These are phyloP conservation scores for Limnephilus lunatus DNA, from an alignment of 2,888 invertebrate species.

Conservation along the genomic window DNA sequence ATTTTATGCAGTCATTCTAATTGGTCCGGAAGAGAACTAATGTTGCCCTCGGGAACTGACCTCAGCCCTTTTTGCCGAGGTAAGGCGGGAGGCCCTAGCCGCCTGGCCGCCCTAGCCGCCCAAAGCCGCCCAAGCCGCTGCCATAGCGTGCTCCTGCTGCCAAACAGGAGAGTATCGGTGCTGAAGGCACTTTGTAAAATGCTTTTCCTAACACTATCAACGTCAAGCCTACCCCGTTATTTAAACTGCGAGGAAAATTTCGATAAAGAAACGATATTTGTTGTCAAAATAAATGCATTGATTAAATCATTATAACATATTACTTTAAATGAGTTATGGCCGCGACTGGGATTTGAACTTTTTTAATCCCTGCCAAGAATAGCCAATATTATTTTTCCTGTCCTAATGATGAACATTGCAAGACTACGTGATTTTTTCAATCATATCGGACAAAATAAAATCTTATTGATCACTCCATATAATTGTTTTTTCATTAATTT, in stretches of 20 bases:
- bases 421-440: neutral
- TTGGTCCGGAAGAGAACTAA: conserved; percentile 66
- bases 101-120: neutral
- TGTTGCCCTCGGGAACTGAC: conserved; percentile 61
- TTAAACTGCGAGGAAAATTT: neutral
- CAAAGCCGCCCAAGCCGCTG: neutral
- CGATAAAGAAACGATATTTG: neutral
- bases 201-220: neutral
- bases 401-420: too few relatives aligned
- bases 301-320: neutral
- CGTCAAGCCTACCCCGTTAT: neutral
- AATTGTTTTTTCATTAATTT: neutral
- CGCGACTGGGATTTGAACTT: neutral
- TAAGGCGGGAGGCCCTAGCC: conserved; percentile 10
- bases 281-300: neutral
- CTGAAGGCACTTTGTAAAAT: neutral
- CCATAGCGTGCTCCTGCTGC: neutral
- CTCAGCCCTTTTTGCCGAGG: conserved; percentile 60
- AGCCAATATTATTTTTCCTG: neutral
- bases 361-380: neutral
- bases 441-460: too few relatives aligned
- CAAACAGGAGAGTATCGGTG: neutral
- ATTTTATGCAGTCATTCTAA: conserved; percentile 66
- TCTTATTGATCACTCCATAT: neutral
- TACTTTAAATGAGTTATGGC: neutral